Base-by-base conservation (phyloP, 2,888 invertebrate genomes). In the Drosophila cyrtoloma region DNA sequence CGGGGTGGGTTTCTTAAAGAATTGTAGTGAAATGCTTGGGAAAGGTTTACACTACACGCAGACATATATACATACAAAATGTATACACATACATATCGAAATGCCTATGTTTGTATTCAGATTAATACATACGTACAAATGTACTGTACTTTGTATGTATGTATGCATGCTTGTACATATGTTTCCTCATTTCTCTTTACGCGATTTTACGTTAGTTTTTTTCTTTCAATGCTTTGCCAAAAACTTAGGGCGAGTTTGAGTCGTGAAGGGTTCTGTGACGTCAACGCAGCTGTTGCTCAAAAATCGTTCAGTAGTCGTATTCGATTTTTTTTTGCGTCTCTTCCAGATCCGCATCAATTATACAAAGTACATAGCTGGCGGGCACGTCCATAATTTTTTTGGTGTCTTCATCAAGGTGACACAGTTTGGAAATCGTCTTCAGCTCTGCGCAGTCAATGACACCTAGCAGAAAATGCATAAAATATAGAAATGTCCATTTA, bases 1-100 rank as follows among this genome's bases (percentile, higher is more conserved):
- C 76, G 73, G 85, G 89, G 89, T 86, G 79, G 84, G 80, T 89
- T 84, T 84, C 76, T 84, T 86, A 55, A 82, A 75, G 82, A 89
- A 84, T 71, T 70, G 88, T 79, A 80, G 80, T 84, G 82, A 79
- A 82, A 82, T 82, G 81, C 77, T 82, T 82, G 81, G 77, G 84
- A 88, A 85, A 86, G 82, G 84, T 77, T 86, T 72, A 44, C 32
- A 44, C 30, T 71, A 62, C 35, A 51, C 28, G 26, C 35, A 52
- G 22, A 14, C 42, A 61, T 19, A 69, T 50, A 58, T 50, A 61
- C 63, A 57, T 22, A 65, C 32, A 44, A 32, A 51, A 39, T 69
- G 33, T 33, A 51, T 51, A 53, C 33, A 53, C 64, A 44, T 52
- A 42, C 64, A 44, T 68, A 44, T 35, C 30, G 42, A 68, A 58